Percentiles rank a stretch among this genome's conserved stretches.
Evolutionary conservation across 2,113 vertebrate genomes (phyloP).

Genomic region (Carlito syrichta): DNA sequence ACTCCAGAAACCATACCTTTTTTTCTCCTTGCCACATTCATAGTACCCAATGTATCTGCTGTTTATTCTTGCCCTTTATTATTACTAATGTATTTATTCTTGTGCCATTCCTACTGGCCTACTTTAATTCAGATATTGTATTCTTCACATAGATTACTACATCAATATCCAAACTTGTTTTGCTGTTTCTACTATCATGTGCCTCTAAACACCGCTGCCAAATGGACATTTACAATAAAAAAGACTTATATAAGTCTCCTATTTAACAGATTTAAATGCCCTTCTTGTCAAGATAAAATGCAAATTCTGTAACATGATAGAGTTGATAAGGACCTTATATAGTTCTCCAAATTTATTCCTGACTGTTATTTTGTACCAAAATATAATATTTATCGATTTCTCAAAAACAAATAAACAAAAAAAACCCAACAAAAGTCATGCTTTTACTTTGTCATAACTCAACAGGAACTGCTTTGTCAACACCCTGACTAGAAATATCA

Average conservation of each 20-base stretch:
- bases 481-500: background rate
- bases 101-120: no score
- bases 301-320: background rate
- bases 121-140: background rate
- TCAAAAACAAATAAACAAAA: background rate
- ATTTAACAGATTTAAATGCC: background rate
- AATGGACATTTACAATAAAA: background rate
- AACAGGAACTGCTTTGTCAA: background rate
- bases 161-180: background rate
- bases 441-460: background rate
- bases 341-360: background rate
- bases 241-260: background rate
- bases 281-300: background rate
- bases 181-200: background rate
- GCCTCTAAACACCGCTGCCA: background rate
- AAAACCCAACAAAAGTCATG: background rate
- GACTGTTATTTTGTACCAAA: background rate
- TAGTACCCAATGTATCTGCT: background rate
- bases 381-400: background rate
- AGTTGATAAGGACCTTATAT: background rate
- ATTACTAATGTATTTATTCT: background rate
- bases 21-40: background rate
- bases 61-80: background rate
- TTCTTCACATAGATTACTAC: background rate
- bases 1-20: background rate